Evolutionary conservation across 2,797 vertebrate species (phyloP).

Genomic region (Pygocentrus nattereri): DNA sequence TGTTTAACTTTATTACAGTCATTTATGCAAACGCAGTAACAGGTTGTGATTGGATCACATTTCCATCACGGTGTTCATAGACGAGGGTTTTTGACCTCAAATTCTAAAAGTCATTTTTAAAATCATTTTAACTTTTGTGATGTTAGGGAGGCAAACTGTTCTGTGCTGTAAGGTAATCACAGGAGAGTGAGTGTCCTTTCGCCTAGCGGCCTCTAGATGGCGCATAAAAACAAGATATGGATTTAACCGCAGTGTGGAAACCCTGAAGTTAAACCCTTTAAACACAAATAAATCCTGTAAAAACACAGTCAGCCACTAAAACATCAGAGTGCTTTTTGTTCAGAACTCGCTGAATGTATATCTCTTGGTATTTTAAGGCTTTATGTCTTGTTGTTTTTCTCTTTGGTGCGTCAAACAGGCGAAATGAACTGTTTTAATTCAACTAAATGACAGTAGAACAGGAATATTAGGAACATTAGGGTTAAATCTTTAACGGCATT

Average conservation of each 20-base stretch:
- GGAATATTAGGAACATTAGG: background rate
- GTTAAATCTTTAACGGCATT: background rate
- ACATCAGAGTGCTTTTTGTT: background rate
- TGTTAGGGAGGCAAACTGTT: background rate
- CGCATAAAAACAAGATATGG: conserved; percentile 58
- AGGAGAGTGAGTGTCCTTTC: background rate
- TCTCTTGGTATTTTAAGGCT: background rate
- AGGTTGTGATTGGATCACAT: too few species aligned
- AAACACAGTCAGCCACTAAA: background rate
- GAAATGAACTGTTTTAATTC: background rate
- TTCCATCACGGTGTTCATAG: too few species aligned
- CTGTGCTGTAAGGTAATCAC: background rate
- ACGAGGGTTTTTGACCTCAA: too few species aligned
- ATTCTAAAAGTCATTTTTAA: too few species aligned
- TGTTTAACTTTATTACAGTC: too few species aligned
- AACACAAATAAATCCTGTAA: background rate
- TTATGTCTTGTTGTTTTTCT: background rate
- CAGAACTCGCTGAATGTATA: too few species aligned
- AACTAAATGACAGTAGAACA: background rate
- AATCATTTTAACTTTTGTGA: too few species aligned
- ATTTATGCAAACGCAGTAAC: too few species aligned
- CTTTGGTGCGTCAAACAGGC: background rate
- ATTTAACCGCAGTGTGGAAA: conserved; percentile 7
- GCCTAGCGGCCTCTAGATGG: conserved; percentile 73
- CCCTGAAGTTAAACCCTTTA: background rate